Evolutionary conservation across 2,797 vertebrate genomes (phyloP), one percentile per base, ranked within the genome.

Genomic region (Scleropages formosus): DNA sequence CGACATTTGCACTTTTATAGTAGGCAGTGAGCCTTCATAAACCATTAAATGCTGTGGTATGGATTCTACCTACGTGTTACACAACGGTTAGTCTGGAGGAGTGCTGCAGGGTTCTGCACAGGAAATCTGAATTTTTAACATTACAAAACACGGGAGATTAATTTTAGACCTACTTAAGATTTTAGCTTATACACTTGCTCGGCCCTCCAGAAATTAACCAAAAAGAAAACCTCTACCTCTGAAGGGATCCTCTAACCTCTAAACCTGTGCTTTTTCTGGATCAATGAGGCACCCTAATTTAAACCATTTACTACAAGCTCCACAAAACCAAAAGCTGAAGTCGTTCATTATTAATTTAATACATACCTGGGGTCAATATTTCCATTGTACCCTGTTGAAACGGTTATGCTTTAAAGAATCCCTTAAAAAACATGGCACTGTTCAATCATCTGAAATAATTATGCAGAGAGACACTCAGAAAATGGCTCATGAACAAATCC

Each of bases 131-230:
- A 46, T 65, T 22, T 20, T 31, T 16, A 20, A 44, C n/a, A 13
- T 47, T 20, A 60, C 39, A 59, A 46, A 60, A 18, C 63, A 31
- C 26, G 56, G 27, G 16, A 56, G 47, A 31, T 2, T 24, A 39
- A 22, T 73, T 22, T 27, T 47, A 62, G 39, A 39, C 31, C 58
- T 26, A 4, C 22, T 44, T 74, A 26, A 63, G 44, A 72, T 60
- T 24, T n/a, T 44, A 31, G 39, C 56, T 26, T 31, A 74, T 47
- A n/a, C n/a, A n/a, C n/a, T 64, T 44, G 31, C 22, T 74, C 73
- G 46, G 44, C 31, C 15, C 60, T 49, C 39, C 31, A 39, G 31
- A 2, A 39, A 39, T 39, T 31, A 39, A 31, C 39, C 31, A 39
- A 39, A 2, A 39, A 39, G 39, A 31, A 39, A n/a, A n/a, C n/a